Evolutionary conservation across 2,888 invertebrate species (phyloP).

Genomic region (Aethes cnicana): DNA sequence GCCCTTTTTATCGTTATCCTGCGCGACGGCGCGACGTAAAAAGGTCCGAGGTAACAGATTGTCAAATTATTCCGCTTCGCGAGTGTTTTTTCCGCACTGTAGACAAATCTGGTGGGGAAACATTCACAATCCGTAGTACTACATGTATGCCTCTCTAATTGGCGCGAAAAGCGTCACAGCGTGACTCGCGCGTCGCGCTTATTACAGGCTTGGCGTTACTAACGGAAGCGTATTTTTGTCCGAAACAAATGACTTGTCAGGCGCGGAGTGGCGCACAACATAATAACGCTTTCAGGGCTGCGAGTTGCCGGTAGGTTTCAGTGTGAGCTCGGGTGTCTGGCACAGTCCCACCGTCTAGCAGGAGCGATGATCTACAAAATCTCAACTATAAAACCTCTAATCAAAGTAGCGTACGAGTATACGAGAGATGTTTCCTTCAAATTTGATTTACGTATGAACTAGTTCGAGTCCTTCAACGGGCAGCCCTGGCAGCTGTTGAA

Average conservation of each 20-base stretch:
- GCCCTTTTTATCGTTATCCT: too few species aligned
- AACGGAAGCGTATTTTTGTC: slow-evolving; percentile 16
- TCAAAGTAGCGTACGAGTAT: too few species aligned
- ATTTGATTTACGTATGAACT: neutral
- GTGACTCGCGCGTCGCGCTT: slow-evolving; percentile 2
- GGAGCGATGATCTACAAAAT: too few species aligned
- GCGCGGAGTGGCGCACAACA: slow-evolving; percentile 10
- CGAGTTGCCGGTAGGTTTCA: too few species aligned
- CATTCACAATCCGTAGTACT: neutral
- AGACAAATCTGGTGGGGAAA: too few species aligned
- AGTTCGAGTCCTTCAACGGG: neutral
- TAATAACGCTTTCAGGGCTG: slow-evolving; percentile 17
- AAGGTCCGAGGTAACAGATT: slow-evolving; percentile 2
- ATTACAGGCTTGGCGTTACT: neutral
- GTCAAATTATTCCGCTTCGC: slow-evolving; percentile 3
- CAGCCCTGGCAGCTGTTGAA: slow-evolving; percentile 7
- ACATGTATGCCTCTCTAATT: slow-evolving; percentile 6
- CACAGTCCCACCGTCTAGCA: neutral
- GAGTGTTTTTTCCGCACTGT: neutral
- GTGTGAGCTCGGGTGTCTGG: neutral
- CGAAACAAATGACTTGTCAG: slow-evolving; percentile 26
- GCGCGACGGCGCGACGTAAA: slow-evolving; percentile 3
- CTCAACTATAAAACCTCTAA: too few species aligned
- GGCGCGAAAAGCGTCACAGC: neutral
- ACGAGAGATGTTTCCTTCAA: too few species aligned